Evolutionary conservation across 2,113 vertebrate species (phyloP).

Genomic region (Sturnus vulgaris): DNA sequence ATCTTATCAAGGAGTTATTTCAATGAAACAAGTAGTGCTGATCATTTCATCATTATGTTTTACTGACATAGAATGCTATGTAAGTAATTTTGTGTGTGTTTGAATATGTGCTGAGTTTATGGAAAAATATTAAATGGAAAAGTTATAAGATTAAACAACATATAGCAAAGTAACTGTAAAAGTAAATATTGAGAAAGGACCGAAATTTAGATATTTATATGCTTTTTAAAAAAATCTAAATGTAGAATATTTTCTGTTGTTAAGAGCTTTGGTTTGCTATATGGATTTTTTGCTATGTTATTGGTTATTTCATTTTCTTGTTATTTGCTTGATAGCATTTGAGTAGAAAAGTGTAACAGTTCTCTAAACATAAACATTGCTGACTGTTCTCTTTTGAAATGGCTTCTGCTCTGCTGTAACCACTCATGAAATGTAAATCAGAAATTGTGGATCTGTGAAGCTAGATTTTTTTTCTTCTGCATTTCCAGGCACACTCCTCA

Average conservation of each 20-base stretch:
- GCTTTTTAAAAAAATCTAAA: background rate
- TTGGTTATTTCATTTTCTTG: background rate
- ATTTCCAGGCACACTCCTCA: background rate
- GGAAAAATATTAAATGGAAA: background rate
- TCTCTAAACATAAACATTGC: background rate
- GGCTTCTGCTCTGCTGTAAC: background rate
- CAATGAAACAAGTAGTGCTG: background rate
- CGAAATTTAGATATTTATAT: background rate
- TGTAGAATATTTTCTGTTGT: background rate
- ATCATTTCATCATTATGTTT: background rate
- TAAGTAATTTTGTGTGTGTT: background rate
- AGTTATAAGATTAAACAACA: background rate
- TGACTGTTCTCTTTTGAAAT: background rate
- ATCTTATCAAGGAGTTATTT: background rate
- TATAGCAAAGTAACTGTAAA: background rate
- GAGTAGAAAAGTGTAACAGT: background rate
- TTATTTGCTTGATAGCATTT: background rate
- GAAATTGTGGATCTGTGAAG: background rate
- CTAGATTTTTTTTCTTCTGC: background rate
- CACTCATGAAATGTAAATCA: background rate
- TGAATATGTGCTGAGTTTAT: background rate
- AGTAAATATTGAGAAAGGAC: background rate
- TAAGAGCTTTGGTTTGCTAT: background rate
- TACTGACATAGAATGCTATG: background rate
- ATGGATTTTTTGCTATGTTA: background rate